phyloP scores from a whole-genome alignment of 2,113 vertebrate species.

The Anser cygnoides region DNA sequence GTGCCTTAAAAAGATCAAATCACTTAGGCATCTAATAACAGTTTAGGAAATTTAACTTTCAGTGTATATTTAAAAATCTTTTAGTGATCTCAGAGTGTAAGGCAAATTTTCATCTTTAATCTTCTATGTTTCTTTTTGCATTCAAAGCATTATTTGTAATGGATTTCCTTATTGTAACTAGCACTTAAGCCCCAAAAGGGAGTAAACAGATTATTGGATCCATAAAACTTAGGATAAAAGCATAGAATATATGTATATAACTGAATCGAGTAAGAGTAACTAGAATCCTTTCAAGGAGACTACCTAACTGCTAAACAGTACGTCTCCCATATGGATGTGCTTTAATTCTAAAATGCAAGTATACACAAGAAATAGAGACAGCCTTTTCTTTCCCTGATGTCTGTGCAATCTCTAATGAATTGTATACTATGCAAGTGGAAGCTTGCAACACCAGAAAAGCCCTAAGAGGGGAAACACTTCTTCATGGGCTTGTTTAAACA shows the following conservation, averaged over 20 bases:
- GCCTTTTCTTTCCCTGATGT: not conserved
- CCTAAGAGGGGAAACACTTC: not conserved
- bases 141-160: not conserved
- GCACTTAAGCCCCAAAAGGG: not conserved
- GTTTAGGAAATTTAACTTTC: not conserved
- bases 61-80: not conserved
- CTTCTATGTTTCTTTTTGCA: not conserved
- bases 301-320: not conserved
- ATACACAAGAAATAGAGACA: conserved; percentile 2
- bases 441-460: not conserved
- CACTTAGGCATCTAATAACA: not conserved
- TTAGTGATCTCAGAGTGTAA: not conserved
- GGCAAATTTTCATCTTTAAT: not conserved
- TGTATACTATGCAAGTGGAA: conserved; percentile 13
- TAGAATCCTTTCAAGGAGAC: not conserved
- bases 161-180: not conserved
- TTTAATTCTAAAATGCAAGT: conserved; percentile 1
- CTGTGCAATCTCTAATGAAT: not conserved
- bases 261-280: not conserved
- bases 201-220: conserved; percentile 4
- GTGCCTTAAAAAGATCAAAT: not conserved
- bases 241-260: not conserved
- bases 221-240: not conserved
- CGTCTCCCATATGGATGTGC: not conserved
- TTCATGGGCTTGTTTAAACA: conserved; percentile 47